Evolutionary conservation across 37 sponge, comb jelly and placozoan genomes (phyloP), one percentile per base, ranked within the genome.

Genomic region (Beroe ovata): DNA sequence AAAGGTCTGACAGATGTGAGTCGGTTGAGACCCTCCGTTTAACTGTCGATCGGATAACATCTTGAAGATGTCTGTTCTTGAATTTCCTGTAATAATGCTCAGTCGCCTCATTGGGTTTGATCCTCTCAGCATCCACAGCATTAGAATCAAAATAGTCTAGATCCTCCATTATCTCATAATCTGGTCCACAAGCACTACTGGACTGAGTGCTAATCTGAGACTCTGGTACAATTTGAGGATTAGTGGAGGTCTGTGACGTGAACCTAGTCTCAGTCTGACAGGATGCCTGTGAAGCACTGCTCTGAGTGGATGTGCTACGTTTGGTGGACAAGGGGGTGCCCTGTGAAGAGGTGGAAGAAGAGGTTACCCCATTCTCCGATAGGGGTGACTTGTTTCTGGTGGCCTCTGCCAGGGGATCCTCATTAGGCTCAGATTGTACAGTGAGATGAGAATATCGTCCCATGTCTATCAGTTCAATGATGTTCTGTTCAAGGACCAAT

Each of bases 11-110:
- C n/a, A 77, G 28, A 4, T 20, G 19, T 11, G 42, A 39, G n/a
- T 77, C 38, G 21, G 42, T 23, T 0, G 54, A 42, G 23, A 77
- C 54, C 84, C 84, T 38, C 11, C 54, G 54, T 47, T 47, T 6
- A 1, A 77, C 84, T 1, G 6, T 77, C 4, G 84, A 32, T 8
- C 54, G 21, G 41, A 77, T 77, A 8, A 77, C 84, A 8, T 77
- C 84, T 35, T 77, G 84, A 26, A 77, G 84, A 40, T 77, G 84
- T 35, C 41, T 77, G 84, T 77, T 77, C 47, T 36, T 33, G 22
- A 77, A 30, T 25, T 77, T 77, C 3, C 33, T 11, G 29, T 36
- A 36, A 23, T 21, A 4, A 23, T 42, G 84, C 23, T 36, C 42
- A 1, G 42, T 42, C 1, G 84, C 84, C 47, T 77, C 28, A 11